Percentiles rank a stretch among this genome's conserved stretches.
phyloP scores from a whole-genome alignment of 1,140 invertebrate genomes.

The Trichonephila clavipes region DNA sequence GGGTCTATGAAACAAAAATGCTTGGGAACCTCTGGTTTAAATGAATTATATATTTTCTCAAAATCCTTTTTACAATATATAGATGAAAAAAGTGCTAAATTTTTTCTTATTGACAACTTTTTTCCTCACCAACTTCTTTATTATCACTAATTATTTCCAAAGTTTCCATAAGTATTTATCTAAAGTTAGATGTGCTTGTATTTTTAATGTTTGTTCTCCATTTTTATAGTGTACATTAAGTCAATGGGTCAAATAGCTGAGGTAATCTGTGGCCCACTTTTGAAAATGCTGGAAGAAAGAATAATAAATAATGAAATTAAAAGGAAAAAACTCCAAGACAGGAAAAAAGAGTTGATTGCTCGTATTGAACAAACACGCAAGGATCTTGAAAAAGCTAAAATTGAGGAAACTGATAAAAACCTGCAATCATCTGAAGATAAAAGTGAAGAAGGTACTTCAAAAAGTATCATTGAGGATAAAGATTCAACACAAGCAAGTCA shows the following conservation, averaged over 20 bases:
- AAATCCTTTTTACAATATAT: too few species aligned
- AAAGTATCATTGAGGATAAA: neutral
- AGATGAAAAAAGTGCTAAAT: too few species aligned
- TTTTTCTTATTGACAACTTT: too few species aligned
- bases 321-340: slow-evolving; percentile 45
- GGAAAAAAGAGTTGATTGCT: slow-evolving; percentile 38
- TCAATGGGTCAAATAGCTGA: slow-evolving; percentile 84
- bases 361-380: slow-evolving; percentile 17
- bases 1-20: too few species aligned
- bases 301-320: slow-evolving; percentile 66
- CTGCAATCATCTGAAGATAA: neutral
- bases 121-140: too few species aligned
- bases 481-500: neutral
- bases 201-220: slow-evolving; percentile 44
- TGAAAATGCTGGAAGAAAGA: slow-evolving; percentile 81
- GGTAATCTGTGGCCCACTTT: slow-evolving; percentile 83
- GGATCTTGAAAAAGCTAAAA: neutral
- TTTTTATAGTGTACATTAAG: slow-evolving; percentile 83
- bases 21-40: too few species aligned
- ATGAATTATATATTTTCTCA: too few species aligned
- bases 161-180: too few species aligned
- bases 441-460: neutral
- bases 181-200: too few species aligned
- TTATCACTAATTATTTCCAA: too few species aligned
- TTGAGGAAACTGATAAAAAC: neutral